Evolutionary conservation across 2,113 vertebrate species (phyloP).

Genomic region (Lipotes vexillifer): DNA sequence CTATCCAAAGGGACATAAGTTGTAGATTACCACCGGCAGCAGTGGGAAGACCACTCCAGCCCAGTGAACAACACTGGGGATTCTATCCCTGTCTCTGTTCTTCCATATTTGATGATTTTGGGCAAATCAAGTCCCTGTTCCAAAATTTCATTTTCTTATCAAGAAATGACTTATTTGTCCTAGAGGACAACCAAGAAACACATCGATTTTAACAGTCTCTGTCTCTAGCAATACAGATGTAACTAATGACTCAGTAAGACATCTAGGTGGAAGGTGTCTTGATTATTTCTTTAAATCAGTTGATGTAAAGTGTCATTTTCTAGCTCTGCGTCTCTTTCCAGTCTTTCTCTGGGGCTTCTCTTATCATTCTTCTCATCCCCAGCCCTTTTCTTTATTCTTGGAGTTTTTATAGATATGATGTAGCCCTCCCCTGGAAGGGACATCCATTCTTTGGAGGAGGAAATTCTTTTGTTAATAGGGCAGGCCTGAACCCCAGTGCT

Average conservation of each 20-base stretch:
- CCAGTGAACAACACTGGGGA: fast-evolving
- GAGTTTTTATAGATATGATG: background rate
- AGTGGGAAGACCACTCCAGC: background rate
- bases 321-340: background rate
- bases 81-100: background rate
- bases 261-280: background rate
- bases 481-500: constrained; percentile 55
- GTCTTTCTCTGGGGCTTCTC: background rate
- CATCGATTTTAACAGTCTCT: background rate
- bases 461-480: constrained; percentile 49
- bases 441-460: constrained; percentile 35
- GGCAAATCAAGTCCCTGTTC: background rate
- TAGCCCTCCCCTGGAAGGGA: background rate
- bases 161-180: background rate
- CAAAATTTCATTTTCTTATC: background rate
- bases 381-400: background rate
- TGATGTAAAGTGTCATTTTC: background rate
- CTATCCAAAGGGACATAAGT: background rate
- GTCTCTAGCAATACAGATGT: background rate
- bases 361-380: background rate
- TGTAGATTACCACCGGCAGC: background rate
- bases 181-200: background rate
- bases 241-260: background rate
- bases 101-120: background rate
- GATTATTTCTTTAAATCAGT: background rate